Evolutionary conservation across 2,888 invertebrate species (phyloP).

Genomic region (Phaonia tiefii): DNA sequence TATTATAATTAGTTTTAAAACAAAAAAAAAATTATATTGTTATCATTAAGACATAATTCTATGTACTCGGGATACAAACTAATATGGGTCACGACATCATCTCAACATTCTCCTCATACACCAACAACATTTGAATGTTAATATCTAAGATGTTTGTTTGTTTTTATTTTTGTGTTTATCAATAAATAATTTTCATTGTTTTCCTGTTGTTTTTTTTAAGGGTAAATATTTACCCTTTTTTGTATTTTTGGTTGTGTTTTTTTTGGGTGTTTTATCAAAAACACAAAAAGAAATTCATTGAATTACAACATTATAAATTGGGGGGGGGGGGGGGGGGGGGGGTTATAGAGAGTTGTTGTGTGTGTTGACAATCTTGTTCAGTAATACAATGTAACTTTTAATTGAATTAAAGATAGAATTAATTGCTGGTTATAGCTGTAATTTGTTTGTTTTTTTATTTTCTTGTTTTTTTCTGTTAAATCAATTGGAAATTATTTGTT

Average conservation of each 20-base stretch:
- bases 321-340: neutral
- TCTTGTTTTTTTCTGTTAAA: neutral
- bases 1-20: slow-evolving; percentile 53
- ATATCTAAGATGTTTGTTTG: neutral
- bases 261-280: neutral
- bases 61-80: neutral
- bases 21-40: slow-evolving; percentile 42
- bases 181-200: neutral
- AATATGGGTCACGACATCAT: neutral
- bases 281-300: too few species aligned
- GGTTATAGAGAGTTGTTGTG: neutral
- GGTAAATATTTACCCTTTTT: neutral
- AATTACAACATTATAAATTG: too few species aligned
- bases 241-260: slow-evolving; percentile 2
- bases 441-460: neutral
- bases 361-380: too few species aligned
- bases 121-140: slow-evolving; percentile 23
- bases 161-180: neutral
- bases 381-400: neutral
- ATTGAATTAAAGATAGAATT: slow-evolving; percentile 5
- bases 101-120: slow-evolving; percentile 31
- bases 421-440: too few species aligned
- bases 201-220: neutral
- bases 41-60: slow-evolving; percentile 38
- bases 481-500: neutral